Evolutionary conservation across 2,888 invertebrate species (phyloP).

Genomic region (Platycheirus rosarum): DNA sequence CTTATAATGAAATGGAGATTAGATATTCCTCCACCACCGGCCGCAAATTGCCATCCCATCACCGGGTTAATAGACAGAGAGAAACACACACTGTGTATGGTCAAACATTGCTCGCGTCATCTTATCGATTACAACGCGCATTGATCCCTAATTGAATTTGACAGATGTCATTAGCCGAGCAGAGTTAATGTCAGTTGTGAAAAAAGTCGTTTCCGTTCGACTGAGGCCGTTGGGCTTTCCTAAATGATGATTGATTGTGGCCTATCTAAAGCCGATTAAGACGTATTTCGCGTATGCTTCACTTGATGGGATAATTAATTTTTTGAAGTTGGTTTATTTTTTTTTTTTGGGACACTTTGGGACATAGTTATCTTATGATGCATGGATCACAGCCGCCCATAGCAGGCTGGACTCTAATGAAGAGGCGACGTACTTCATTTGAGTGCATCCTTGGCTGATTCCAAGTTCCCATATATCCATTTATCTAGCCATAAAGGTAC

Average conservation of each 20-base stretch:
- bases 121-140: slow-evolving; percentile 62
- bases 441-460: slow-evolving; percentile 6
- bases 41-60: background rate
- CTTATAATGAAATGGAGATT: slow-evolving; percentile 65
- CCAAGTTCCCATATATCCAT: slow-evolving; percentile 51
- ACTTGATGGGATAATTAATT: slow-evolving; percentile 57
- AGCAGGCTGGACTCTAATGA: slow-evolving; percentile 36
- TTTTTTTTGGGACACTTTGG: slow-evolving; percentile 25
- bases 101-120: slow-evolving; percentile 36
- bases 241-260: slow-evolving; percentile 69
- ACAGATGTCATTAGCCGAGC: slow-evolving; percentile 59
- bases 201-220: slow-evolving; percentile 30
- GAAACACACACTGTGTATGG: background rate
- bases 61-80: background rate
- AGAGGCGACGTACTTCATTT: slow-evolving; percentile 56
- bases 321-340: slow-evolving; percentile 16
- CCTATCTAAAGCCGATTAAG: slow-evolving; percentile 65
- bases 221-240: slow-evolving; percentile 22
- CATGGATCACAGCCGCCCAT: slow-evolving; percentile 32
- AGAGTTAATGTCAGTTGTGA: slow-evolving; percentile 26
- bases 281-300: slow-evolving; percentile 40
- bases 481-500: slow-evolving; percentile 23
- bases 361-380: slow-evolving; percentile 47
- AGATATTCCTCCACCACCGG: slow-evolving; percentile 34
- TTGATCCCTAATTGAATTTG: slow-evolving; percentile 69